These are phyloP conservation scores for Diploptera punctata DNA, from an alignment of 2,888 invertebrate species.

Conservation along the genomic window DNA sequence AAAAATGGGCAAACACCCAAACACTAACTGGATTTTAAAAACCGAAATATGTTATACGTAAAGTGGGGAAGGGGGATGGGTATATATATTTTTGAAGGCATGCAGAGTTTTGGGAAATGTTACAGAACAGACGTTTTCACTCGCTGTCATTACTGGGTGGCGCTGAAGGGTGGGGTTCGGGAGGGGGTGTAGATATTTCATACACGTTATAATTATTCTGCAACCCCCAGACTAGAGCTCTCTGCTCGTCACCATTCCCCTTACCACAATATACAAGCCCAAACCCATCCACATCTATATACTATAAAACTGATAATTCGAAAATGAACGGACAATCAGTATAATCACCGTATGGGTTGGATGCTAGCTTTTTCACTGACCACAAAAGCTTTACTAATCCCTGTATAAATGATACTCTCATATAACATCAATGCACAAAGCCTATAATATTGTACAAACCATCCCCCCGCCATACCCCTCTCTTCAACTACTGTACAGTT, in stretches of 20 bases:
- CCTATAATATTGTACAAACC: constrained; percentile 32
- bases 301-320: constrained; percentile 36
- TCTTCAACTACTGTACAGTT: constrained; percentile 26
- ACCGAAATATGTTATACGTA: constrained; percentile 24
- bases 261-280: neutral
- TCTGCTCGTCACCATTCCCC: neutral
- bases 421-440: constrained; percentile 38
- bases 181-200: constrained; percentile 21
- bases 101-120: constrained; percentile 20
- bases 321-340: constrained; percentile 38
- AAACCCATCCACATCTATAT: constrained; percentile 19
- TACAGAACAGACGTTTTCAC: constrained; percentile 24
- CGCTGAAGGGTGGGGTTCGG: neutral
- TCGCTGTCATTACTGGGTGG: constrained; percentile 21
- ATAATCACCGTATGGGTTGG: constrained; percentile 24
- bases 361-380: constrained; percentile 30
- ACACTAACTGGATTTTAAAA: constrained; percentile 31
- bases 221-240: neutral
- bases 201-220: constrained; percentile 31
- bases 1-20: constrained; percentile 31
- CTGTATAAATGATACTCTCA: constrained; percentile 36
- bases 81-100: constrained; percentile 24
- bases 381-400: constrained; percentile 34
- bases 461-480: constrained; percentile 11
- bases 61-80: neutral